Percentiles rank a stretch among this genome's conserved stretches.
phyloP scores from a whole-genome alignment of 2,797 vertebrate species.

The Sebastes ruberrimus region DNA sequence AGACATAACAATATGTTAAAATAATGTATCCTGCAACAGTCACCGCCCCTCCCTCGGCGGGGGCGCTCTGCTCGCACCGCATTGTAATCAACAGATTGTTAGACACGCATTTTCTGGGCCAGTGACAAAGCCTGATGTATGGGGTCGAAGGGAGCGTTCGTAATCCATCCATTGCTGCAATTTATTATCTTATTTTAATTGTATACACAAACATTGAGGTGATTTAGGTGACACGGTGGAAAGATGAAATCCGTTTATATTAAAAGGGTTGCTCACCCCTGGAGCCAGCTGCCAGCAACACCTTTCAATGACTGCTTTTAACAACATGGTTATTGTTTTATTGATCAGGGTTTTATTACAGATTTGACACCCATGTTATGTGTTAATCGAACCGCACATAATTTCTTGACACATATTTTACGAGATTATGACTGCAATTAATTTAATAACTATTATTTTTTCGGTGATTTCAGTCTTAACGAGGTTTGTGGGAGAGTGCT shows the following conservation, averaged over 20 bases:
- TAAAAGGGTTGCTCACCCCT: constrained; percentile 99
- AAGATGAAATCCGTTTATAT: constrained; percentile 99
- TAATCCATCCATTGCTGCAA: constrained; percentile 97
- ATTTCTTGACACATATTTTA: constrained; percentile 96
- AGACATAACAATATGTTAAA: constrained; percentile 84
- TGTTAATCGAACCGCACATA: constrained; percentile 97
- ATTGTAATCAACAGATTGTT: constrained; percentile 99
- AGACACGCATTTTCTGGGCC: constrained; percentile 97
- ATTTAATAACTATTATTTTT: constrained; percentile 99
- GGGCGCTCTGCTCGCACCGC: constrained; percentile 80
- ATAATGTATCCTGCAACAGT: constrained; percentile 82
- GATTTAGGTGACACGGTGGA: constrained; percentile 99
- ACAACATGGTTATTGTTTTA: constrained; percentile 99
- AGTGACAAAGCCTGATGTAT: constrained; percentile 95
- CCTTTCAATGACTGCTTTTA: constrained; percentile 96
- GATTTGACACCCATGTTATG: constrained; percentile 99
- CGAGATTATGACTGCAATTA: constrained; percentile 93
- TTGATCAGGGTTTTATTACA: constrained; percentile 99
- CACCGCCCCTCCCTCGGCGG: constrained; percentile 60
- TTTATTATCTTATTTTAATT: constrained; percentile 99
- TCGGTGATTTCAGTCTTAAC: constrained; percentile 85
- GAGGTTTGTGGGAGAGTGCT: constrained; percentile 86
- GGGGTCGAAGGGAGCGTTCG: constrained; percentile 92
- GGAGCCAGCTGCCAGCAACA: constrained; percentile 90
- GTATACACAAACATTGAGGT: constrained; percentile 99